Evolutionary conservation across 1,140 invertebrate genomes (phyloP).

Genomic region (Chironomus striatipennis): DNA sequence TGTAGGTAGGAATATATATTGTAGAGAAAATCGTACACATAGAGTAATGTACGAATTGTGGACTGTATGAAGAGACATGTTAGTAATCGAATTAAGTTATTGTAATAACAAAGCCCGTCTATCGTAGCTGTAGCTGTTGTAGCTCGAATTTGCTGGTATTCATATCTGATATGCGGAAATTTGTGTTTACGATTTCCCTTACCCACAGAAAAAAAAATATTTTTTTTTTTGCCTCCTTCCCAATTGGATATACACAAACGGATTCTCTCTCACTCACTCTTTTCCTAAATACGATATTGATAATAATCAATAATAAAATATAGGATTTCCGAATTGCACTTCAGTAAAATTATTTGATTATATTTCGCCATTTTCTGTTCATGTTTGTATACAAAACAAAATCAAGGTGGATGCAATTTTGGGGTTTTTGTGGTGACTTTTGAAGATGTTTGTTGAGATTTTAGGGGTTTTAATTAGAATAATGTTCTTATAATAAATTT

Average conservation of each 20-base stretch:
- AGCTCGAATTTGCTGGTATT: not conserved
- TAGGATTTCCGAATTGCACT: slow-evolving; percentile 5
- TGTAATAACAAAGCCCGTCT: slow-evolving; percentile 12
- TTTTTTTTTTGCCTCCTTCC: not conserved
- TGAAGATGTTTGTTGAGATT: too few species aligned
- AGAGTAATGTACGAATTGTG: not conserved
- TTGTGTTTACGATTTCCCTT: not conserved
- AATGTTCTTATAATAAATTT: too few species aligned
- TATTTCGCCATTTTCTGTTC: not conserved
- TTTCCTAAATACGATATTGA: slow-evolving; percentile 13
- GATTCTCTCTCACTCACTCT: not conserved
- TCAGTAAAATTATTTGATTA: slow-evolving; percentile 4
- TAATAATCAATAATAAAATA: slow-evolving; percentile 15
- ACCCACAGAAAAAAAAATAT: too few species aligned
- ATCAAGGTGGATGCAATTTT: too few species aligned
- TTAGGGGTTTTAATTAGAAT: too few species aligned
- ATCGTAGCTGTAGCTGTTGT: not conserved
- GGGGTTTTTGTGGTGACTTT: too few species aligned
- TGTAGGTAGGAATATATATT: too few species aligned
- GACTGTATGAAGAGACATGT: slow-evolving; percentile 1
- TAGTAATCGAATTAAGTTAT: slow-evolving; percentile 14
- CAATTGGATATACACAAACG: too few species aligned
- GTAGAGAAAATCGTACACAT: too few species aligned
- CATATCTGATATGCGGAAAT: slow-evolving; percentile 7
- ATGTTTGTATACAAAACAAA: too few species aligned